Percentiles rank a stretch among this genome's conserved stretches.
These are phyloP conservation scores for Rhincodon typus DNA, from an alignment of 2,797 vertebrate species.

Conservation along the genomic window DNA sequence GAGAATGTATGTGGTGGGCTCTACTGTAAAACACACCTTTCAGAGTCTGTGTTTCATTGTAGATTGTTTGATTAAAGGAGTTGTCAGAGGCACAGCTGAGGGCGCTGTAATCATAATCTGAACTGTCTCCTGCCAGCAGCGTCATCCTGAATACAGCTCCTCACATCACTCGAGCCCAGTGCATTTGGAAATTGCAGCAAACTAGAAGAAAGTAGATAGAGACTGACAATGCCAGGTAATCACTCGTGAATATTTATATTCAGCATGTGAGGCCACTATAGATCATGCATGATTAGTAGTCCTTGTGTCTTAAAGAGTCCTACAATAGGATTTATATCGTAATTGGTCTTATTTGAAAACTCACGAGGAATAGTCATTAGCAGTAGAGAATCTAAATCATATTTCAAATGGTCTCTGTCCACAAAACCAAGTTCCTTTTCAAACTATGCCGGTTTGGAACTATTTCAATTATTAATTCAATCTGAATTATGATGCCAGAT, in stretches of 20 bases:
- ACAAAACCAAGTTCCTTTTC: neutral
- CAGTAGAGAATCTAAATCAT: neutral
- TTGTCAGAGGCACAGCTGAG: slow-evolving; percentile 85
- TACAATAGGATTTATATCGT: neutral
- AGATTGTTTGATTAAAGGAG: slow-evolving; percentile 71
- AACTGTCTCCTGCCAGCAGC: slow-evolving; percentile 88
- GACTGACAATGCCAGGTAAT: neutral
- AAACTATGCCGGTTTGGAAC: neutral
- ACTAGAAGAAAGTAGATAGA: slow-evolving; percentile 17
- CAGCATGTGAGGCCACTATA: neutral
- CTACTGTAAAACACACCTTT: slow-evolving; percentile 89
- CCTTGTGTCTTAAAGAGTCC: neutral
- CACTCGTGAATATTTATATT: neutral
- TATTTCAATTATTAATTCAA: neutral
- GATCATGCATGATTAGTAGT: neutral
- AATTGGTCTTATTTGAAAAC: neutral
- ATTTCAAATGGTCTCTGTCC: neutral
- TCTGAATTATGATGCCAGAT: neutral
- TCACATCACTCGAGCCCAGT: slow-evolving; percentile 66
- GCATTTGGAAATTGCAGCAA: slow-evolving; percentile 1
- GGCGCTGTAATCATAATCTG: slow-evolving; percentile 92
- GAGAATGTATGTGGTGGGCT: slow-evolving; percentile 67
- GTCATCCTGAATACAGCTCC: slow-evolving; percentile 73
- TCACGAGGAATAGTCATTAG: no score
- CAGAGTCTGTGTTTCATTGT: slow-evolving; percentile 68